Conservation (phyloP, 2,113 vertebrate genomes). For the Motacilla tschutschensis region DNA sequence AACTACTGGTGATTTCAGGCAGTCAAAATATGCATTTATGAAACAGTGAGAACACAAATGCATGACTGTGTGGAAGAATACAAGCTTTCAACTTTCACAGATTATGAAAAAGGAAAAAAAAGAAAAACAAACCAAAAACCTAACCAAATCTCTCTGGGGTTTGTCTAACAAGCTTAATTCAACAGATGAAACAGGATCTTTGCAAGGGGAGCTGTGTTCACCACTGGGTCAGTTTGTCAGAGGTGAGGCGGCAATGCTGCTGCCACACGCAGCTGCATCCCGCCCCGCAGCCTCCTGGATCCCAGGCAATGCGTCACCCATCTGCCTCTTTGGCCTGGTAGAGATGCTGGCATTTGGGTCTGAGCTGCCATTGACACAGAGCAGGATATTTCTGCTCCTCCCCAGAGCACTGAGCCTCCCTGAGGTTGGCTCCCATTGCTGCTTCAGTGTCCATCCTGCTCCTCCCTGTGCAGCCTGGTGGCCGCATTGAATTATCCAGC, state of each 20-base stretch:
- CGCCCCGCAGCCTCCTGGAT: neutral
- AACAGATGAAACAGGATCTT: neutral
- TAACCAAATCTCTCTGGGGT: neutral
- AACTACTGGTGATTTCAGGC: neutral
- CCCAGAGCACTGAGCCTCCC: rapidly evolving
- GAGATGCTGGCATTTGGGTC: neutral
- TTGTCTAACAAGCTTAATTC: conserved; percentile 30
- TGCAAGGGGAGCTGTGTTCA: neutral
- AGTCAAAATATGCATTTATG: neutral
- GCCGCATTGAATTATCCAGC: neutral
- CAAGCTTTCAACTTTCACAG: neutral
- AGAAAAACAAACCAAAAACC: no score
- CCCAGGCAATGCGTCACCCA: neutral
- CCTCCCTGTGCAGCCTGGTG: rapidly evolving
- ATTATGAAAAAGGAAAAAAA: neutral
- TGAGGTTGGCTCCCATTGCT: neutral
- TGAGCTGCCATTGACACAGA: neutral
- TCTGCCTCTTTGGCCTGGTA: neutral
- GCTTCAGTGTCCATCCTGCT: neutral
- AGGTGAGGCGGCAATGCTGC: neutral
- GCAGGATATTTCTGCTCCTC: neutral
- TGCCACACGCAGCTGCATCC: neutral
- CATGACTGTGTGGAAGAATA: neutral
- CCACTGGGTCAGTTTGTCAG: neutral
- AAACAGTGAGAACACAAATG: neutral